Base-by-base conservation (phyloP, 1,140 invertebrate species). In the Eumeta japonica region DNA sequence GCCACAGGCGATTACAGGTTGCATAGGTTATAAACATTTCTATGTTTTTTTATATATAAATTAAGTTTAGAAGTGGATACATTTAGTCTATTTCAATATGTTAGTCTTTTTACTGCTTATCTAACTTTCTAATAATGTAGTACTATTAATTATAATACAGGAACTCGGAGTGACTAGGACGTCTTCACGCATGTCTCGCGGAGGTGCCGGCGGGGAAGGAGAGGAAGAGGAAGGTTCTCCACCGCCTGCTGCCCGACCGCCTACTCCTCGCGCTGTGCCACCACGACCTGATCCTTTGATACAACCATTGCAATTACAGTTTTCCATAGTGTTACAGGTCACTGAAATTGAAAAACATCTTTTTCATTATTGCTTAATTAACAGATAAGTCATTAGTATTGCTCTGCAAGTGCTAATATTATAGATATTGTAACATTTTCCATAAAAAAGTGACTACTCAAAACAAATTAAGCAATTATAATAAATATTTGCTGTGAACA, bases 231-330 rank as follows among this genome's bases (percentile, higher is more conserved):
- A 32, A 10, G 45, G 46, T 31, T 43, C 48, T 11, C 51, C 56
- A 10, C 46, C 48, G 38, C 45, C 50, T 32, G 50, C 52, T 16
- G 15, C 10, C 24, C 20, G 14, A 24, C 15, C 37, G 28, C 37
- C 17, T 47, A 39, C 11, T 40, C 45, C 27, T 42, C 54, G 14
- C 47, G 37, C 35, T 17, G 31, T 38, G 1, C 29, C 55, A 1
- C 19, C 44, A 0, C 30, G 39, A 46, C 2, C 61, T 5, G 61
- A 60, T 38, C 55, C 66, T 14, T 51, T 88, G 13, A 58, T 90
- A 1, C 85, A 91, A 47, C 90, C 90, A 1, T 79, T 92, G 28
- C 86, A 90, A 3, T 88, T 93, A 82, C 88, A 92, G 52, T 94
- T 93, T 65, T 85, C 87, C 19, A 80, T 90, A 29, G 79, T 88